These are phyloP conservation scores for Gymnosoma rotundatum DNA, from an alignment of 2,888 invertebrate genomes.

Conservation along the genomic window DNA sequence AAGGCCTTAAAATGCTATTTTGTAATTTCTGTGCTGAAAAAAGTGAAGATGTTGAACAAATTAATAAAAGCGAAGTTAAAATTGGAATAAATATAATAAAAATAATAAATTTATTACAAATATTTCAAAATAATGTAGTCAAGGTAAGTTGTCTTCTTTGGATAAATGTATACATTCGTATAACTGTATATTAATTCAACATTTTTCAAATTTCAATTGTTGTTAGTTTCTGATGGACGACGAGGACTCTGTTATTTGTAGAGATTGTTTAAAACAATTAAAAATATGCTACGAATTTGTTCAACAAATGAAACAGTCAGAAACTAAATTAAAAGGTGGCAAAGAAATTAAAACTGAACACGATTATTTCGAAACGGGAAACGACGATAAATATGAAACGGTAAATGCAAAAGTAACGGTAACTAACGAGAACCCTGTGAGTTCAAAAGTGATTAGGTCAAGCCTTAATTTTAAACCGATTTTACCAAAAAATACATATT, in stretches of 20 bases:
- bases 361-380: constrained; percentile 27
- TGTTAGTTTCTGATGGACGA: constrained; percentile 25
- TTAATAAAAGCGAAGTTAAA: constrained; percentile 38
- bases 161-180: not conserved
- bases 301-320: constrained; percentile 49
- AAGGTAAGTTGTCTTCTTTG: constrained; percentile 34
- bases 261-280: constrained; percentile 46
- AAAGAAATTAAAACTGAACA: constrained; percentile 50
- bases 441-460: not conserved
- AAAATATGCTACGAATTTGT: constrained; percentile 59
- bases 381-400: not conserved
- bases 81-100: constrained; percentile 11
- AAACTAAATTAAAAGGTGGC: not conserved
- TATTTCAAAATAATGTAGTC: constrained; percentile 48
- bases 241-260: constrained; percentile 48
- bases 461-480: constrained; percentile 22
- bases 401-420: not conserved
- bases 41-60: constrained; percentile 19
- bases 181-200: not conserved
- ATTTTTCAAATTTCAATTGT: not conserved
- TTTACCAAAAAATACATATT: constrained; percentile 31
- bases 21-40: constrained; percentile 66
- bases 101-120: constrained; percentile 45
- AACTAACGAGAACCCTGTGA: not conserved
- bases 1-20: constrained; percentile 33